Conservation (phyloP, 2,113 vertebrate species). For the Acrocephalus kingi region DNA sequence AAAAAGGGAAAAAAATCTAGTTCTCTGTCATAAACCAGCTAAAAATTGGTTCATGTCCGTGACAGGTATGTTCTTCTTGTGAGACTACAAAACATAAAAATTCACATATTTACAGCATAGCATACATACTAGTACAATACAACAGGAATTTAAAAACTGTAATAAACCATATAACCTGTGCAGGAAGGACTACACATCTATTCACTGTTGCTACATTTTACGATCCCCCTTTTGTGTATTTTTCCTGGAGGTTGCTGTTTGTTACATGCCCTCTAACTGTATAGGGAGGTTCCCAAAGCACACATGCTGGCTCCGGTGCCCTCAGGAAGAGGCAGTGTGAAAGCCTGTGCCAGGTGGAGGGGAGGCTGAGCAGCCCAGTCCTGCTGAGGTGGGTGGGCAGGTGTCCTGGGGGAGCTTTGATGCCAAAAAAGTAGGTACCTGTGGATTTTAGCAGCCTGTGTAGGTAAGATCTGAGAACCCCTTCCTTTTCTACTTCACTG, state of each 20-base stretch:
- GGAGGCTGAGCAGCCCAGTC: neutral
- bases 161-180: neutral
- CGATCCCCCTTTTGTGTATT: neutral
- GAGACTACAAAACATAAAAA: neutral
- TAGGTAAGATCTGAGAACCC: neutral
- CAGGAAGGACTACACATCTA: neutral
- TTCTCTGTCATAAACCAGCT: neutral
- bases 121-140: neutral
- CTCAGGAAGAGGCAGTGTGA: neutral
- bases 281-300: rapidly evolving
- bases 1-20: neutral
- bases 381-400: neutral
- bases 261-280: neutral
- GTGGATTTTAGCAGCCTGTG: neutral
- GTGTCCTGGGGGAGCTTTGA: neutral
- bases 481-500: neutral
- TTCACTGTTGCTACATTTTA: neutral
- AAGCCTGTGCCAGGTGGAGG: neutral
- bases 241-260: neutral
- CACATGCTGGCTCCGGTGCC: rapidly evolving
- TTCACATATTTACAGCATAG: neutral
- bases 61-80: neutral
- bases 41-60: neutral
- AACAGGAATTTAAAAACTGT: neutral
- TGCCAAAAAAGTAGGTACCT: neutral